These are phyloP conservation scores for Achroia grisella DNA, from an alignment of 1,140 invertebrate genomes.

Conservation along the genomic window DNA sequence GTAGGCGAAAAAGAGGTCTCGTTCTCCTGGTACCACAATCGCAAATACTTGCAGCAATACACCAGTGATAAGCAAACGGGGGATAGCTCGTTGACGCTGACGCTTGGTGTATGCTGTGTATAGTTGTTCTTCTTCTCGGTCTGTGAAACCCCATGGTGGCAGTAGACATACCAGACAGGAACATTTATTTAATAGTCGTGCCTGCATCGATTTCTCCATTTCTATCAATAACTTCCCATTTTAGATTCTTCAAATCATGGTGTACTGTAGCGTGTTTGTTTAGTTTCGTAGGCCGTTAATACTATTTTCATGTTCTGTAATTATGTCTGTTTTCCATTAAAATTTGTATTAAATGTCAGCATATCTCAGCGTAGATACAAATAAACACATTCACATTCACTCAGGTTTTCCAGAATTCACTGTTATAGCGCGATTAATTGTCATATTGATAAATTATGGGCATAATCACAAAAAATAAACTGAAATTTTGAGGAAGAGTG, in stretches of 20 bases:
- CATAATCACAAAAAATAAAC: no score
- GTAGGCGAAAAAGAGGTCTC: conserved; percentile 65
- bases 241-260: not conserved
- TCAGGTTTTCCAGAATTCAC: no score
- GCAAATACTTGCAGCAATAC: conserved; percentile 81
- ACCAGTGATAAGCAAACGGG: conserved; percentile 81
- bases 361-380: no score
- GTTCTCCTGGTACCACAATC: conserved; percentile 75
- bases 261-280: not conserved
- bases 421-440: no score
- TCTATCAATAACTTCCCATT: conserved; percentile 12
- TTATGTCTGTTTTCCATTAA: no score
- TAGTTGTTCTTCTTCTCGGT: conserved; percentile 80
- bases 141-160: conserved; percentile 64
- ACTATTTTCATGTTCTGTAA: no score
- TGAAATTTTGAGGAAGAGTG: no score
- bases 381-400: no score
- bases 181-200: conserved; percentile 29
- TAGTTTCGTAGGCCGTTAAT: no score
- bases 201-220: conserved; percentile 51
- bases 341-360: no score
- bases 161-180: conserved; percentile 35
- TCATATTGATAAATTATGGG: no score
- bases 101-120: conserved; percentile 85
- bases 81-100: conserved; percentile 84